A percentile compares a stretch with the other conserved stretches of the same genome.
Evolutionary conservation across 1,140 invertebrate genomes (phyloP).

Genomic region (Conus betulinus): DNA sequence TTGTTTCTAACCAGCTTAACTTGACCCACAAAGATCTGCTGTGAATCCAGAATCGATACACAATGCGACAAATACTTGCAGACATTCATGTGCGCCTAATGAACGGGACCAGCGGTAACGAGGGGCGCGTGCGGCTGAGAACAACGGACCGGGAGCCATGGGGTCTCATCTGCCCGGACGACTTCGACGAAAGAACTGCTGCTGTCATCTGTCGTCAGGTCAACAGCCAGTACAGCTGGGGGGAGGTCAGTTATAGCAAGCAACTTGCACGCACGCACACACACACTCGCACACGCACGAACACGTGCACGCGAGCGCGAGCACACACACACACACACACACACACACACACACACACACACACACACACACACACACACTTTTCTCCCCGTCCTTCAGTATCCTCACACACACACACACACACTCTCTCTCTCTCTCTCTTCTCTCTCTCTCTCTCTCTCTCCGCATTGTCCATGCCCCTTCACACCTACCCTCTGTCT

Average conservation of each 20-base stretch:
- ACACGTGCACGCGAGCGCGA: no score
- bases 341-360: background rate
- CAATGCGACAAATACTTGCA: background rate
- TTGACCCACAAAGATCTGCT: no score
- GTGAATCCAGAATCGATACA: no score
- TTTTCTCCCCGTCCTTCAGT: no score
- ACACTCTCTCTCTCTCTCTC: no score
- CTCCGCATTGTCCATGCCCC: no score
- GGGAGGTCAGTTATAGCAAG: background rate
- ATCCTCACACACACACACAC: background rate
- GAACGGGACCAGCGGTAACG: background rate
- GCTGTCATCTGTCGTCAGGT: conserved; percentile 62
- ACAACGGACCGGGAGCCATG: background rate
- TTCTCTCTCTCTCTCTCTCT: background rate
- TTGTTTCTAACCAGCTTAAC: no score
- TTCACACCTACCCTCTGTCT: background rate
- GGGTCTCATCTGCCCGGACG: conserved; percentile 51
- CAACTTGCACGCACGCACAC: background rate
- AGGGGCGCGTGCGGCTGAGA: background rate
- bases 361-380: background rate
- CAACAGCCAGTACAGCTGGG: conserved; percentile 32
- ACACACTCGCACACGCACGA: no score
- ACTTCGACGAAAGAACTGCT: conserved; percentile 54
- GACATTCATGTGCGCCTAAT: background rate
- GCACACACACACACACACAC: background rate